A percentile compares a stretch with the other conserved stretches of the same genome.
phyloP scores from a whole-genome alignment of 2,888 invertebrate species.

The Nemoura dubitans region DNA sequence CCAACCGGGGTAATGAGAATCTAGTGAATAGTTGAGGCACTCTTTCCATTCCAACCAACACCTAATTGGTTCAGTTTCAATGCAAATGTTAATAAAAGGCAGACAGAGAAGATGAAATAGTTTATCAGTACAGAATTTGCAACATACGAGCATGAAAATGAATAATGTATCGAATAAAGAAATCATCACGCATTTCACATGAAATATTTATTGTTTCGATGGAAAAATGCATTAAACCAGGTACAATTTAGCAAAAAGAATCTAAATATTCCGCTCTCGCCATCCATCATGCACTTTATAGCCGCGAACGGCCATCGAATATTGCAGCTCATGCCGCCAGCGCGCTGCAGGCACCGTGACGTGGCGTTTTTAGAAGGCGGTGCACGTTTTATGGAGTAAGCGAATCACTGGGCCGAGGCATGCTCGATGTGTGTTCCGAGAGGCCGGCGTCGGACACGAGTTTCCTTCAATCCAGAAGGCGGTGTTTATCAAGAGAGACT shows the following conservation, averaged over 20 bases:
- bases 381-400: conserved; percentile 23
- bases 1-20: no score
- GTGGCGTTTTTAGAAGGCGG: conserved; percentile 22
- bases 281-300: background rate
- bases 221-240: no score
- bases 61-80: no score
- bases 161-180: no score
- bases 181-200: no score
- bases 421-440: conserved; percentile 16
- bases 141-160: no score
- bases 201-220: no score
- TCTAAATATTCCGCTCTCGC: background rate
- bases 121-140: no score
- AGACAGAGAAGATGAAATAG: no score
- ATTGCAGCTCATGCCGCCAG: background rate
- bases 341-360: background rate
- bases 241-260: background rate
- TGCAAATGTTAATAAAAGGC: no score
- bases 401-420: conserved; percentile 26
- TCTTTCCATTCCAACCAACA: no score
- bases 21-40: no score
- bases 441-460: background rate
- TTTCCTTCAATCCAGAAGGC: background rate
- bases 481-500: background rate
- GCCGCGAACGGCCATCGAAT: background rate